Conservation (phyloP, 37 sponge, comb jelly and placozoan genomes). For the Haliclona indistincta region DNA sequence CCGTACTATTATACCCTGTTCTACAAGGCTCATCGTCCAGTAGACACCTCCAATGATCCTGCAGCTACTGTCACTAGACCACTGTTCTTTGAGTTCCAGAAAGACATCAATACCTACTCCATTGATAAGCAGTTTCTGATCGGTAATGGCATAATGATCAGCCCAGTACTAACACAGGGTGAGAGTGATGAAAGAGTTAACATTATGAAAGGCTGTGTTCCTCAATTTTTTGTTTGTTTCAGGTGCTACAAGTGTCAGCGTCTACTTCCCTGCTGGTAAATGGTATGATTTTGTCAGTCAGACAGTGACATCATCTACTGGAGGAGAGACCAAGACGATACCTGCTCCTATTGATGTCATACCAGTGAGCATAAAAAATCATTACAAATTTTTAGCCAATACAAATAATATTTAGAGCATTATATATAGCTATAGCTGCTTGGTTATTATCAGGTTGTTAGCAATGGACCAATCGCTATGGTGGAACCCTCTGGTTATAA, state of each 20-base stretch:
- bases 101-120: conserved; percentile 50
- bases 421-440: no score
- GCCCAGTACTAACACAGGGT: conserved; percentile 76
- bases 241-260: conserved; percentile 51
- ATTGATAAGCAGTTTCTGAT: conserved; percentile 88
- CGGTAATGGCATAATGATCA: conserved; percentile 68
- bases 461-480: no score
- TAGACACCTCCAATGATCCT: conserved; percentile 17
- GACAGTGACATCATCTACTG: not conserved
- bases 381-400: no score
- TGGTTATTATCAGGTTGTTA: no score
- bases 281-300: conserved; percentile 81
- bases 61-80: conserved; percentile 74
- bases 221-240: not conserved
- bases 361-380: conserved; percentile 61
- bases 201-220: not conserved
- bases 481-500: no score
- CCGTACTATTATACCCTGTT: conserved; percentile 91
- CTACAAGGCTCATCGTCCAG: conserved; percentile 49
- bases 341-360: conserved; percentile 63
- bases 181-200: not conserved
- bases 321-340: conserved; percentile 32
- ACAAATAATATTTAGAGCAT: no score
- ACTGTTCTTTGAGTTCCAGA: conserved; percentile 87
- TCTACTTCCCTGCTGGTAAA: conserved; percentile 73